Evolutionary conservation across 2,888 invertebrate genomes (phyloP).

Genomic region (Loripinus fragilis): DNA sequence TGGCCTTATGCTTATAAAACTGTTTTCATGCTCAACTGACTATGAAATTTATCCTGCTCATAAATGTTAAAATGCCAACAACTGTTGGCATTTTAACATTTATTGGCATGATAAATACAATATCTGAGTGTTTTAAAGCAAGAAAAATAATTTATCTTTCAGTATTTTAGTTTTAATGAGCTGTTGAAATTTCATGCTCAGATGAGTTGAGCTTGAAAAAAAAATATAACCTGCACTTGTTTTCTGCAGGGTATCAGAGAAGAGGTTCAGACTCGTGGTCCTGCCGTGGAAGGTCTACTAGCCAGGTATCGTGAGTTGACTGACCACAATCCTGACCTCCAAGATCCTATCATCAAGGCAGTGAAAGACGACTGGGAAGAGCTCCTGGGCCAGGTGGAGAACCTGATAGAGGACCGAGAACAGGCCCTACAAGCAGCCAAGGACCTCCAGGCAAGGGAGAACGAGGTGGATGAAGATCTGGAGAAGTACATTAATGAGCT

Average conservation of each 20-base stretch:
- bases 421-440: conserved; percentile 66
- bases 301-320: conserved; percentile 73
- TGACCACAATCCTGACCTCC: conserved; percentile 74
- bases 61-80: too few relatives aligned
- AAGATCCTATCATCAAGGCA: conserved; percentile 77
- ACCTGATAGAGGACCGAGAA: conserved; percentile 72
- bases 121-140: too few relatives aligned
- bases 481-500: conserved; percentile 76
- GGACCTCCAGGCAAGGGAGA: conserved; percentile 73
- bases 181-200: too few relatives aligned
- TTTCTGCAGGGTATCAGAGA: conserved; percentile 85
- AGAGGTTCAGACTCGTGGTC: conserved; percentile 91
- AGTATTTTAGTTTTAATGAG: too few relatives aligned
- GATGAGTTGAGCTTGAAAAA: conserved; percentile 87
- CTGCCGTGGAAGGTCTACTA: conserved; percentile 86
- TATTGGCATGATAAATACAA: too few relatives aligned
- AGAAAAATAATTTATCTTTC: too few relatives aligned
- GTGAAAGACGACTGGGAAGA: conserved; percentile 77
- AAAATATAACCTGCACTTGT: neutral
- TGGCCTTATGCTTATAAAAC: too few relatives aligned
- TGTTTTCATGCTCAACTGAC: too few relatives aligned
- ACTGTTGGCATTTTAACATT: too few relatives aligned
- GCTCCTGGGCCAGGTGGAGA: conserved; percentile 75
- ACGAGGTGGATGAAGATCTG: conserved; percentile 76
- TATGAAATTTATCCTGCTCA: too few relatives aligned